Percentiles rank a stretch among this genome's conserved stretches.
These are phyloP conservation scores for Julus scanicus DNA, from an alignment of 2,888 invertebrate genomes.

Conservation along the genomic window DNA sequence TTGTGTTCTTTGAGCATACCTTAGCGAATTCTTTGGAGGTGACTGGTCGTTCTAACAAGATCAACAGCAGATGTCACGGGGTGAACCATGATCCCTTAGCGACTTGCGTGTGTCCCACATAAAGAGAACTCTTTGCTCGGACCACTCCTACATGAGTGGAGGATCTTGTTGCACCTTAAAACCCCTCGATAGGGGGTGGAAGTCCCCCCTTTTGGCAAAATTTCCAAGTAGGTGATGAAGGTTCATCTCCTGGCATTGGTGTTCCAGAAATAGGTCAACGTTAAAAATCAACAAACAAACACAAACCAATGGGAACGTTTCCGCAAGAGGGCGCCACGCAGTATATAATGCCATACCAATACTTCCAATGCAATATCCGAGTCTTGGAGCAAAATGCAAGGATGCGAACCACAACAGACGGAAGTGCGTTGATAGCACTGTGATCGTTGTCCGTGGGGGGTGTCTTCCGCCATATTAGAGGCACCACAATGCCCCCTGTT, in stretches of 20 bases:
- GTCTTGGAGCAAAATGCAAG: too few species aligned
- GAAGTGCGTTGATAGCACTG: background rate
- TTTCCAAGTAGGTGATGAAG: too few species aligned
- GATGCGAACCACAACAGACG: background rate
- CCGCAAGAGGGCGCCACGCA: too few species aligned
- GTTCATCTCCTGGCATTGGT: too few species aligned
- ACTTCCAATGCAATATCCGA: too few species aligned
- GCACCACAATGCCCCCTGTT: conserved; percentile 6
- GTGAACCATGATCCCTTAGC: background rate
- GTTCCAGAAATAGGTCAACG: too few species aligned
- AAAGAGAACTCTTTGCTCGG: background rate
- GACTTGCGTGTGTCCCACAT: background rate
- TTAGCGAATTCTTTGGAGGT: conserved; percentile 39
- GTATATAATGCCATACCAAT: too few species aligned
- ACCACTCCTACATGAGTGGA: background rate
- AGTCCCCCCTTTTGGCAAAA: too few species aligned
- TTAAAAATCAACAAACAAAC: too few species aligned
- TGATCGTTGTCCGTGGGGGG: background rate
- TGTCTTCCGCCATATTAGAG: background rate
- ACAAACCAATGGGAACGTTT: too few species aligned
- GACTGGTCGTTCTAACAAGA: conserved; percentile 16
- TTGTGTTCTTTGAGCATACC: background rate
- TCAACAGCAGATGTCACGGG: conserved; percentile 36
- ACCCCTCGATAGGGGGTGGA: too few species aligned
- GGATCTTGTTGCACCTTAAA: too few species aligned